Percentiles rank a stretch among this genome's conserved stretches.
Conservation (phyloP, 2,113 vertebrate species). For the Eulemur macaco region DNA sequence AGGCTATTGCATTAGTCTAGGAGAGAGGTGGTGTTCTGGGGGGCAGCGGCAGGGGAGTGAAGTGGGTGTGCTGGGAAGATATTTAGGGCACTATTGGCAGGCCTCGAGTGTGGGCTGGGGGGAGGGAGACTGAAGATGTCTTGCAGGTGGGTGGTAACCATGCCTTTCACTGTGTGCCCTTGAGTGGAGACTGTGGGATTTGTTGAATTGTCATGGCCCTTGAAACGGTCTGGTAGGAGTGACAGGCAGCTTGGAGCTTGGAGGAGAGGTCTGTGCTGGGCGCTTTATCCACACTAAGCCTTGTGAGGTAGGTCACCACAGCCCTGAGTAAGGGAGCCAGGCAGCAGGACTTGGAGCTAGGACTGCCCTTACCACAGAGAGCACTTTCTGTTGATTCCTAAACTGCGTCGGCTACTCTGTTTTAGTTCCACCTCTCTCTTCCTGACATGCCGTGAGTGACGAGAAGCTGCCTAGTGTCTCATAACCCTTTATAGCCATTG, state of each 20-base stretch:
- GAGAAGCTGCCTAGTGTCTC: neutral
- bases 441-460: neutral
- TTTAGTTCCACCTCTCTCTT: neutral
- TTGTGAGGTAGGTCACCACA: too few relatives aligned
- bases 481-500: neutral
- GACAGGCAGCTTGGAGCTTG: neutral
- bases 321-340: neutral
- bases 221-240: fast-evolving
- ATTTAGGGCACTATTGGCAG: neutral
- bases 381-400: neutral
- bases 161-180: neutral
- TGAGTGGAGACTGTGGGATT: neutral
- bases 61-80: neutral
- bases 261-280: neutral
- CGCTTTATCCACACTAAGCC: neutral
- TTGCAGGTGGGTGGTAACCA: neutral
- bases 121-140: neutral
- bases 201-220: neutral
- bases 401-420: neutral
- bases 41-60: neutral
- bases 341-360: neutral
- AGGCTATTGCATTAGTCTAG: neutral
- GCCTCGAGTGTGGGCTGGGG: neutral
- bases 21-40: neutral
- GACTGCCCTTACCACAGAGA: neutral